Evolutionary conservation across 2,888 invertebrate genomes (phyloP).

Genomic region (Noctua janthe): DNA sequence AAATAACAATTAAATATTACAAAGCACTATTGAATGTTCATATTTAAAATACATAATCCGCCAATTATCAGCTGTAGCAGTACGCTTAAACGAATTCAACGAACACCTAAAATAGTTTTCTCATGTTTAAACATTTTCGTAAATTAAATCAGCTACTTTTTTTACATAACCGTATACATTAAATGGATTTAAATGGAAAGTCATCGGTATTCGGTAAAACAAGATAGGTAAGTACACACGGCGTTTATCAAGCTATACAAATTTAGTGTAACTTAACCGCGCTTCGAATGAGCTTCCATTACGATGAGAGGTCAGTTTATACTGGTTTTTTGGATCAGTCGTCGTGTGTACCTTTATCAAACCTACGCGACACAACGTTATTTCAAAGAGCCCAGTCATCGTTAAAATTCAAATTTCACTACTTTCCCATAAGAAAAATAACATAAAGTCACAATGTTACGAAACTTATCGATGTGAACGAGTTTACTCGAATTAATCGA

Average conservation of each 20-base stretch:
- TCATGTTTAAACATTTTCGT: slow-evolving; percentile 24
- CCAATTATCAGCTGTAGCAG: neutral
- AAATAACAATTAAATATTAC: neutral
- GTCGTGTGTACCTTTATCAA: slow-evolving; percentile 29
- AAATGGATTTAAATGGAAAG: slow-evolving; percentile 39
- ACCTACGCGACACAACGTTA: slow-evolving; percentile 51
- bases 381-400: slow-evolving; percentile 41
- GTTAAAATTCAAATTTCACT: slow-evolving; percentile 74
- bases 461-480: slow-evolving; percentile 59
- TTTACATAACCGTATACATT: slow-evolving; percentile 19
- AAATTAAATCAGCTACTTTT: slow-evolving; percentile 27
- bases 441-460: slow-evolving; percentile 70
- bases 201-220: slow-evolving; percentile 35
- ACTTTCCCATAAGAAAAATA: slow-evolving; percentile 75
- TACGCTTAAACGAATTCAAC: neutral
- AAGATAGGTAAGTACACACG: slow-evolving; percentile 18
- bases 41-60: neutral
- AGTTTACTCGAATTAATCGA: slow-evolving; percentile 45
- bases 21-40: neutral
- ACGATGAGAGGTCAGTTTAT: too few relatives aligned
- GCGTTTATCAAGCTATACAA: too few relatives aligned
- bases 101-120: slow-evolving; percentile 1
- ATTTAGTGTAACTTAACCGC: too few relatives aligned
- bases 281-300: too few relatives aligned
- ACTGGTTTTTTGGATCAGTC: too few relatives aligned